Conservation (phyloP, 1,140 invertebrate genomes). For the Temnothorax curvispinosus region DNA sequence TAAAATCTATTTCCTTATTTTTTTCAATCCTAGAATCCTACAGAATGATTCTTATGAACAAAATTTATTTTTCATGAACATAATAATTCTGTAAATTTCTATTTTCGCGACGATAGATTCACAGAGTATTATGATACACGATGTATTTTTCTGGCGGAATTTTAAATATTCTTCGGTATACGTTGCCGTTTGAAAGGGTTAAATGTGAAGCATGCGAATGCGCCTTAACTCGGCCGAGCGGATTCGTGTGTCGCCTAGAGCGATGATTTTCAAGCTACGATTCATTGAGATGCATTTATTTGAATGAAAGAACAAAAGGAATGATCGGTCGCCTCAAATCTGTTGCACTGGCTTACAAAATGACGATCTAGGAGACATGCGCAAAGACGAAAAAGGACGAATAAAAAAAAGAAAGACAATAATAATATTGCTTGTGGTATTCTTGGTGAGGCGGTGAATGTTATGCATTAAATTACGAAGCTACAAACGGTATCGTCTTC, state of each 20-base stretch:
- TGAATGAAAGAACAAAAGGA: conserved; percentile 10
- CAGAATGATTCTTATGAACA: too few relatives aligned
- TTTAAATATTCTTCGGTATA: neutral
- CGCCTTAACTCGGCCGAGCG: neutral
- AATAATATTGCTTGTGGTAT: conserved; percentile 17
- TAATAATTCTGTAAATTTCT: neutral
- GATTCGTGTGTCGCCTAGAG: conserved; percentile 15
- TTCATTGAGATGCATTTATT: neutral
- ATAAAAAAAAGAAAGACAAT: conserved; percentile 40
- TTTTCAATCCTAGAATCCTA: too few relatives aligned
- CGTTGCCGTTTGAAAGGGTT: conserved; percentile 12
- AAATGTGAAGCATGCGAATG: neutral
- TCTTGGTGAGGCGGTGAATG: neutral
- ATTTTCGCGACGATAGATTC: neutral
- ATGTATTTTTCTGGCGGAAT: neutral
- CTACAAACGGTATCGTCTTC: conserved; percentile 36
- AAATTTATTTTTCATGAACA: too few relatives aligned
- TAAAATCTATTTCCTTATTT: too few relatives aligned
- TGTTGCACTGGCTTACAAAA: conserved; percentile 12
- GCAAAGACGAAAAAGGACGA: neutral
- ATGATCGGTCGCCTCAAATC: neutral
- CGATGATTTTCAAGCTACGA: conserved; percentile 9
- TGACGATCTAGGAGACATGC: neutral
- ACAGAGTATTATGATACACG: neutral
- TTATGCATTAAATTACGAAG: conserved; percentile 1